phyloP scores from a whole-genome alignment of 2,888 invertebrate species.

The Drosophila suboccidentalis region DNA sequence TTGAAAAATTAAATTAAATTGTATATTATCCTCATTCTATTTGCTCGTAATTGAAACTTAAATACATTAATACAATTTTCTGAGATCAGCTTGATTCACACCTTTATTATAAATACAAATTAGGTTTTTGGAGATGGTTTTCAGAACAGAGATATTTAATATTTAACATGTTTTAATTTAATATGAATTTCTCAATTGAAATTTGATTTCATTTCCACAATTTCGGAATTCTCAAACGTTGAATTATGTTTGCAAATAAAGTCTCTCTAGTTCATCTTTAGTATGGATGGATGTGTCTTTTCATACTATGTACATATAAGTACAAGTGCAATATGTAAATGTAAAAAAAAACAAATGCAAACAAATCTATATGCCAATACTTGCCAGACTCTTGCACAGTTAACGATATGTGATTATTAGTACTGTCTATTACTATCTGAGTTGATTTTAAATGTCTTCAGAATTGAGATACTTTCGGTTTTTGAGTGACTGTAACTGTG shows the following conservation, averaged over 20 bases:
- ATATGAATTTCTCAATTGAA: background rate
- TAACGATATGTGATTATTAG: background rate
- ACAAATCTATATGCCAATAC: slow-evolving; percentile 7
- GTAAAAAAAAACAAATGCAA: background rate
- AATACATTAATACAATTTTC: background rate
- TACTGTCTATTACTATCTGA: background rate
- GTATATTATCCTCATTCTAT: background rate
- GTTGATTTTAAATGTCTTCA: background rate
- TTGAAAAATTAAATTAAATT: no score
- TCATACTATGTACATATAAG: slow-evolving; percentile 1
- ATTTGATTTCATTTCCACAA: background rate
- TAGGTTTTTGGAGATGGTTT: background rate
- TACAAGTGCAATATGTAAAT: slow-evolving; percentile 11
- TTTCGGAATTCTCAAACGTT: background rate
- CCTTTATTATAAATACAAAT: background rate
- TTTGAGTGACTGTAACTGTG: background rate
- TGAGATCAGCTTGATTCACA: background rate
- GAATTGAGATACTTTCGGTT: background rate
- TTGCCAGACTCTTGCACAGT: slow-evolving; percentile 9
- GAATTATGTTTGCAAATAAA: background rate
- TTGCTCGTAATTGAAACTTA: background rate
- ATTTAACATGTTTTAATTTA: background rate
- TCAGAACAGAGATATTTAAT: background rate
- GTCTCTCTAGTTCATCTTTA: background rate
- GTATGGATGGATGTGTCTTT: slow-evolving; percentile 2